A percentile compares a stretch with the other conserved stretches of the same genome.
These are phyloP conservation scores for Ifrita kowaldi DNA, from an alignment of 2,113 vertebrate species.

Conservation along the genomic window DNA sequence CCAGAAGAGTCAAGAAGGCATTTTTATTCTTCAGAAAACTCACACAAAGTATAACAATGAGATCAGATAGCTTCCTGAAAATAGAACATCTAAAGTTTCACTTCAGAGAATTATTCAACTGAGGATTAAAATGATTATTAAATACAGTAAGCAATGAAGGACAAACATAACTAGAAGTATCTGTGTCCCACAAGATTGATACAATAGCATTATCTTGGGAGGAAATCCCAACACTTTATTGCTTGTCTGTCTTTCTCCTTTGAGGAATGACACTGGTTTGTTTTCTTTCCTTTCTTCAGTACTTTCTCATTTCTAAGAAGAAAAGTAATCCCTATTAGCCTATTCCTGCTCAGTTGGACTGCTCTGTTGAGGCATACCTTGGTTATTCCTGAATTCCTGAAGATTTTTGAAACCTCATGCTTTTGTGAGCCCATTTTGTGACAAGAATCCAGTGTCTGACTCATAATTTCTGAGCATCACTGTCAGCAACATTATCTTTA, in stretches of 20 bases:
- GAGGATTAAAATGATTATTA: not conserved
- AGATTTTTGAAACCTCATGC: not conserved
- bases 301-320: not conserved
- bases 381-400: not conserved
- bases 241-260: not conserved
- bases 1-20: not conserved
- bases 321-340: not conserved
- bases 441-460: not conserved
- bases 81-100: not conserved
- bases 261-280: not conserved
- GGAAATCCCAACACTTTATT: not conserved
- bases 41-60: not conserved
- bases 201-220: not conserved
- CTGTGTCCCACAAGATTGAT: not conserved
- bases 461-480: not conserved
- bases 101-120: not conserved
- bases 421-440: not conserved
- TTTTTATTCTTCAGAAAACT: not conserved
- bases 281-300: not conserved
- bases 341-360: not conserved
- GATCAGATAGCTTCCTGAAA: not conserved
- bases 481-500: not conserved
- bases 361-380: not conserved
- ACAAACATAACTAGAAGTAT: not conserved
- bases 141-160: not conserved